A percentile compares a stretch with the other conserved stretches of the same genome.
phyloP scores from a whole-genome alignment of 2,888 invertebrate species.

The Dasysyrphus tricinctus region DNA sequence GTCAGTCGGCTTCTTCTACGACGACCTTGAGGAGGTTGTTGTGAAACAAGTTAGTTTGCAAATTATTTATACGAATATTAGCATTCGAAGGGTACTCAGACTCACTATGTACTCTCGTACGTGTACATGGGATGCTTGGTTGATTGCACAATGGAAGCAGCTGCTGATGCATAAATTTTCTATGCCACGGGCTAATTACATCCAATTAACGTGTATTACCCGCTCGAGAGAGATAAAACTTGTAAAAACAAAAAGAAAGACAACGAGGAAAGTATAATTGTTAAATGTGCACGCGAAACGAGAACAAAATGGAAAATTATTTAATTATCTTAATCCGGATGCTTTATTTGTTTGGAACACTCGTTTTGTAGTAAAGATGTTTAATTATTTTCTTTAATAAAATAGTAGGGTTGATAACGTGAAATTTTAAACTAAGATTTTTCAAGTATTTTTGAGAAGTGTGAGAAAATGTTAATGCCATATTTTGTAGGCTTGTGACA shows the following conservation, averaged over 20 bases:
- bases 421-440: not conserved
- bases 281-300: conserved; percentile 27
- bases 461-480: too few relatives aligned
- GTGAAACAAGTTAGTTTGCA: not conserved
- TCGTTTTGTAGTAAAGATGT: not conserved
- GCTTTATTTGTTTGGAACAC: conserved; percentile 35
- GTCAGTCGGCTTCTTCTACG: conserved; percentile 8
- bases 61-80: not conserved
- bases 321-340: conserved; percentile 69
- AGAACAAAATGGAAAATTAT: conserved; percentile 45
- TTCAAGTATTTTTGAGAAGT: too few relatives aligned
- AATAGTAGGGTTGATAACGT: not conserved
- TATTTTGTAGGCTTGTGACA: too few relatives aligned
- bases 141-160: conserved; percentile 44
- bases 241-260: conserved; percentile 11
- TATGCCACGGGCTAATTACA: conserved; percentile 59
- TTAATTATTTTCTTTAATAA: not conserved
- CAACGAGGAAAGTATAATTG: conserved; percentile 24
- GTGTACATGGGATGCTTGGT: conserved; percentile 18
- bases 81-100: not conserved
- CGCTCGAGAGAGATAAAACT: conserved; percentile 25
- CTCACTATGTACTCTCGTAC: not conserved
- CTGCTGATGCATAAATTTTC: conserved; percentile 43
- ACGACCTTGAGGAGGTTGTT: conserved; percentile 42
- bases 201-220: conserved; percentile 58